A percentile compares a stretch with the other conserved stretches of the same genome.
Conservation (phyloP, 2,888 invertebrate genomes). For the Empis livida region DNA sequence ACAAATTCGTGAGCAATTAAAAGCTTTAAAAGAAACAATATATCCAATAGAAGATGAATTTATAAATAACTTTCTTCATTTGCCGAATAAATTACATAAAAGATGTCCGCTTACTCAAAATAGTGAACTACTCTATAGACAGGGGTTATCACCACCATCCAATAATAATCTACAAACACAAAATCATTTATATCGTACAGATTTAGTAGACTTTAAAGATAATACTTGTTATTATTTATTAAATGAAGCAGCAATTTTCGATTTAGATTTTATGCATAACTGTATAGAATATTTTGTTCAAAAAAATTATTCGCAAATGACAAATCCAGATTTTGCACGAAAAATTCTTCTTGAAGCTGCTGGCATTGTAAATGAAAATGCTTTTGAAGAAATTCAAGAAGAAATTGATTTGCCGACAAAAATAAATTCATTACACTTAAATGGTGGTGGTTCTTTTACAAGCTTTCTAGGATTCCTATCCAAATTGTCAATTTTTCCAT, state of each 20-base stretch:
- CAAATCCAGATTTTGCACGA: slow-evolving; percentile 66
- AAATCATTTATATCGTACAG: slow-evolving; percentile 27
- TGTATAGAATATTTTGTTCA: slow-evolving; percentile 32
- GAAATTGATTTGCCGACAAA: slow-evolving; percentile 29
- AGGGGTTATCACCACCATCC: slow-evolving; percentile 9
- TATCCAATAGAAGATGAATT: slow-evolving; percentile 63
- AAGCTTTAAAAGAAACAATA: slow-evolving; percentile 45
- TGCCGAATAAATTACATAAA: slow-evolving; percentile 58
- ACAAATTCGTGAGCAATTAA: slow-evolving; percentile 48
- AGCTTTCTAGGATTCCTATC: slow-evolving; percentile 59
- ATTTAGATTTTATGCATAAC: slow-evolving; percentile 37
- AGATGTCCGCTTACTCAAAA: slow-evolving; percentile 40
- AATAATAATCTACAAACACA: slow-evolving; percentile 22
- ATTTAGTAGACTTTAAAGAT: slow-evolving; percentile 29
- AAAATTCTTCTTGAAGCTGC: slow-evolving; percentile 60
- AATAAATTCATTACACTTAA: slow-evolving; percentile 53
- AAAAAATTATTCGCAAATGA: slow-evolving; percentile 48
- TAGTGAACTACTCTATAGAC: slow-evolving; percentile 24
- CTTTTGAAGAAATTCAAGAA: slow-evolving; percentile 45
- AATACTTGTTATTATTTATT: slow-evolving; percentile 46
- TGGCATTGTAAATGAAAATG: slow-evolving; percentile 44
- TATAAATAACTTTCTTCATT: slow-evolving; percentile 45
- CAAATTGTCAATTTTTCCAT: slow-evolving; percentile 48
- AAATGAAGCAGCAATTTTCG: slow-evolving; percentile 61
- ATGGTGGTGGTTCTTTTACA: slow-evolving; percentile 59